These are phyloP conservation scores for Drosophila nigromelanica DNA, from an alignment of 1,140 invertebrate species.

Conservation along the genomic window DNA sequence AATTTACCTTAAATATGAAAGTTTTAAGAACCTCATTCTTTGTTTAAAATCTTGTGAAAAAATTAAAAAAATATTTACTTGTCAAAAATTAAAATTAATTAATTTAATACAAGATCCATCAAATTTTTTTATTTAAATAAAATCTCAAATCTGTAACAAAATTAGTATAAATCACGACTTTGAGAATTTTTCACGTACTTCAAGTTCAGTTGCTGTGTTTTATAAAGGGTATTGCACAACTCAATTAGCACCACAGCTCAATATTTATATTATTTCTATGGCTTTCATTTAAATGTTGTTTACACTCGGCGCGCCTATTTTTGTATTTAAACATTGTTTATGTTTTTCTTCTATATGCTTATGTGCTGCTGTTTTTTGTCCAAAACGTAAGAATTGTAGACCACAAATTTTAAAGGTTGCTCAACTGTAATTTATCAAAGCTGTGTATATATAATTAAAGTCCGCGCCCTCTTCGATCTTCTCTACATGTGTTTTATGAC, in stretches of 20 bases:
- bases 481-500: conserved; percentile 31
- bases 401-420: conserved; percentile 9
- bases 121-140: too few relatives aligned
- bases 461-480: too few relatives aligned
- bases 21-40: too few relatives aligned
- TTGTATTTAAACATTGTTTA: conserved; percentile 29
- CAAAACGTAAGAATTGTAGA: background rate
- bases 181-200: conserved; percentile 20
- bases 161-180: background rate
- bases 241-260: conserved; percentile 26
- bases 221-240: conserved; percentile 17
- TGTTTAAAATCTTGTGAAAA: too few relatives aligned
- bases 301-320: conserved; percentile 30
- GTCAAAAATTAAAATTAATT: too few relatives aligned
- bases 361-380: conserved; percentile 18
- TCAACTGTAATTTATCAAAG: conserved; percentile 19
- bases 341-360: conserved; percentile 9
- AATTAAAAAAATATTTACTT: background rate
- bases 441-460: background rate
- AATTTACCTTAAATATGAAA: too few relatives aligned
- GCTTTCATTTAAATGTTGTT: conserved; percentile 33
- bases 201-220: conserved; percentile 19
- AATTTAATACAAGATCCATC: too few relatives aligned
- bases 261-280: conserved; percentile 26
- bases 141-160: background rate